Conservation (phyloP, 2,113 vertebrate genomes). For the Pterocles burchelli region DNA sequence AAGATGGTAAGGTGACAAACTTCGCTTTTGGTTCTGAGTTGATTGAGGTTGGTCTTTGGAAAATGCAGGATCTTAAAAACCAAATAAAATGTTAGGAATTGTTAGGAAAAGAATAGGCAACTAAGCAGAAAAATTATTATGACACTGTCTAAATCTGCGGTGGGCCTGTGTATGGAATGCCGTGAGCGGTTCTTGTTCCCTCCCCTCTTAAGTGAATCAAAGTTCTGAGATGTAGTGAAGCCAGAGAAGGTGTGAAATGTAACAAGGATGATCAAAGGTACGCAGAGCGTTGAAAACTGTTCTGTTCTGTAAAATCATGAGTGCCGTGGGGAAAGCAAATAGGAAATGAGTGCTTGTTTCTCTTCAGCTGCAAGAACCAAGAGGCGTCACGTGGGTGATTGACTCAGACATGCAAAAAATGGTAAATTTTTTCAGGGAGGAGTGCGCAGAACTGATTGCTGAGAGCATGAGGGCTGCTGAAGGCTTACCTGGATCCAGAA, state of each 20-base stretch:
- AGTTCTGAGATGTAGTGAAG: background rate
- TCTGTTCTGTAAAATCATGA: background rate
- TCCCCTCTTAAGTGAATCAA: background rate
- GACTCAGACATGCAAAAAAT: background rate
- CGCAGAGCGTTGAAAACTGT: accelerated
- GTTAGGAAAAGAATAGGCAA: background rate
- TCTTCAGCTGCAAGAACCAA: background rate
- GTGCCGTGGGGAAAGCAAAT: background rate
- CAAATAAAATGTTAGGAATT: background rate
- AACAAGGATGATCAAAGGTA: background rate
- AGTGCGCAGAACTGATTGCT: accelerated
- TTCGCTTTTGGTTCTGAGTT: background rate
- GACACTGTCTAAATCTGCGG: too few relatives aligned
- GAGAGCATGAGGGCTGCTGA: background rate
- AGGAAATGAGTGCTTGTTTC: background rate
- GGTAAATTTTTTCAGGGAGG: background rate
- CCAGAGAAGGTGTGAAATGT: background rate
- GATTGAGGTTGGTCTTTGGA: background rate
- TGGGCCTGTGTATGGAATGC: background rate
- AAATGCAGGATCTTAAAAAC: background rate
- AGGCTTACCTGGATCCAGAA: background rate
- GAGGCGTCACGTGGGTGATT: accelerated
- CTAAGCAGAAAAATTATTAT: background rate
- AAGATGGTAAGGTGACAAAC: background rate
- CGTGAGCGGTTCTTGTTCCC: accelerated